Base-by-base conservation (phyloP, 2,113 vertebrate species). In the Salvelinus alpinus region DNA sequence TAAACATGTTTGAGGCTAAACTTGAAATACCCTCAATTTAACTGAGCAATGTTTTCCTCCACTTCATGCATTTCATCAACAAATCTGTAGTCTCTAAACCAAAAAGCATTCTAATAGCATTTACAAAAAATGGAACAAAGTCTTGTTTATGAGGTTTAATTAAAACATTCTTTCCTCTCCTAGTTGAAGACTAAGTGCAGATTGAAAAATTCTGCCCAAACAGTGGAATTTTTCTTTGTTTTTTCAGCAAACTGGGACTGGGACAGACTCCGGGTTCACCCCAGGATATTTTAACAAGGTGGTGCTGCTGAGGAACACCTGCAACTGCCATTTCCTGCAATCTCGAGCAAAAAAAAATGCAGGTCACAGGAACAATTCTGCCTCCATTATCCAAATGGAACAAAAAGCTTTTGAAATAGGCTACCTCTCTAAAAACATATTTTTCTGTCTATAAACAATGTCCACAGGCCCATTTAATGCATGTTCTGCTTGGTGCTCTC, bases 241-340 rank as follows among this genome's bases (percentile, higher is more conserved):
- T 72, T 76, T 72, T 74, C 3, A 1, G 29, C 48, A 77, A 72
- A 74, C 67, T 70, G 34, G 9, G 65, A 70, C 22, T 22, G 4
- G 14, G 14, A 54, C 11, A 73, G 31, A 9, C 66, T 29, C 18
- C 4, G 31, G 79, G 38, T 44, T 44, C 38, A 11, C 2, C 38
- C 9, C 38, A 11, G 38, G 38, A 44, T 44, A 44, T 44, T 44
- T 44, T 44, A 44, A 11, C 38, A 44, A 44, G 38, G 38, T 44
- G 38, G 9, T 44, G 38, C 38, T 44, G 38, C 38, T 44, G 8
- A 44, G 38, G 38, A 44, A 44, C 8, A 44, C 38, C 38, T 44
- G 9, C 8, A 44, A 44, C 38, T 44, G 38, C 29, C 18, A 48
- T 78, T 78, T 82, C 76, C 16, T 4, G 54, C 79, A 78, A 31